A percentile compares a stretch with the other conserved stretches of the same genome.
Evolutionary conservation across 2,113 vertebrate species (phyloP).

Genomic region (Indicator maculatus): DNA sequence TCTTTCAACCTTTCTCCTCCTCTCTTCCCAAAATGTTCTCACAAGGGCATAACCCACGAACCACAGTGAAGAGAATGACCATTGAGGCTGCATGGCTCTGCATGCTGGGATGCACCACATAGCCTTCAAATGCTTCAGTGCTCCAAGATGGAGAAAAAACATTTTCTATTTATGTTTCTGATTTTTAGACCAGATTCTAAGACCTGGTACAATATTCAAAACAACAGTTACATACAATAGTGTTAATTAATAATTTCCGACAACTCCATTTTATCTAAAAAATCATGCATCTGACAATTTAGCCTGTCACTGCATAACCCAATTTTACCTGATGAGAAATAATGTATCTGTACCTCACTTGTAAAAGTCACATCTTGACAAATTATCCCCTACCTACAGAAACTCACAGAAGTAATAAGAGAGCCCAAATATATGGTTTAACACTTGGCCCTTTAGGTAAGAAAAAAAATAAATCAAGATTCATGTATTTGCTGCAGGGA

Average conservation of each 20-base stretch:
- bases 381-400: background rate
- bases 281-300: background rate
- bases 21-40: background rate
- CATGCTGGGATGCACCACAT: rapidly evolving
- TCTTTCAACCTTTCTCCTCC: background rate
- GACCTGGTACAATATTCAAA: background rate
- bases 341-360: background rate
- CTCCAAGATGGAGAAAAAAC: background rate
- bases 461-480: background rate
- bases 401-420: background rate
- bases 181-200: background rate
- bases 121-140: rapidly evolving
- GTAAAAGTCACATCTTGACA: background rate
- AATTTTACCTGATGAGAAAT: background rate
- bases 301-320: background rate
- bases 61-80: background rate
- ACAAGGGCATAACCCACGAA: background rate
- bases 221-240: background rate
- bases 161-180: background rate
- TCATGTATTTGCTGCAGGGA: background rate
- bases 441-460: background rate
- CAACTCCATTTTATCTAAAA: background rate
- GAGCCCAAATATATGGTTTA: background rate
- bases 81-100: background rate
- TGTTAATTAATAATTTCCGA: background rate